Evolutionary conservation across 1,140 invertebrate genomes (phyloP).

Genomic region (Trichoplusia ni): DNA sequence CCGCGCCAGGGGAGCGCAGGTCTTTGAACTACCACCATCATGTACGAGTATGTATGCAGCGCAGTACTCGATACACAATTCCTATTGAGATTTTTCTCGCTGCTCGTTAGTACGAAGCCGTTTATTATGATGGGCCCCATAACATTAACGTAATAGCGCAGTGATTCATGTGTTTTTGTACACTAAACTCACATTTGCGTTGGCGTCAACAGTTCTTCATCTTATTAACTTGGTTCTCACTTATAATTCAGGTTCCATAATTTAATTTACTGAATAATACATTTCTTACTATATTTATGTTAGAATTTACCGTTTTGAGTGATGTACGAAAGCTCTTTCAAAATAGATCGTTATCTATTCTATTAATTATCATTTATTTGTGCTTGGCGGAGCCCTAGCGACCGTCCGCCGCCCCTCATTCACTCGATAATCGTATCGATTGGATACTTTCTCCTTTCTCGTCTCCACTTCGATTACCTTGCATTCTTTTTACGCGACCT

Average conservation of each 20-base stretch:
- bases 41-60: conserved; percentile 3
- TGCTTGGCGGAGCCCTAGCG: conserved; percentile 35
- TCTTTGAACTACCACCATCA: conserved; percentile 45
- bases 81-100: conserved; percentile 26
- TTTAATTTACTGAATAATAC: neutral
- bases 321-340: conserved; percentile 30
- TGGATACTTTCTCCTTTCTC: conserved; percentile 47
- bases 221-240: neutral
- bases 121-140: conserved; percentile 15
- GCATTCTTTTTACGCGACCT: conserved; percentile 26
- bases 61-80: conserved; percentile 6
- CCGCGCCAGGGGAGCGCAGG: conserved; percentile 42
- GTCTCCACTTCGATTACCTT: conserved; percentile 26
- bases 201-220: neutral
- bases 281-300: too few relatives aligned
- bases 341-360: conserved; percentile 35
- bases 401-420: conserved; percentile 43
- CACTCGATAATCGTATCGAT: conserved; percentile 53
- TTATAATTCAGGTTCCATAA: neutral
- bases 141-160: conserved; percentile 10
- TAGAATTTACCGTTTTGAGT: too few relatives aligned
- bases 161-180: conserved; percentile 3
- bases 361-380: too few relatives aligned
- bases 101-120: conserved; percentile 16
- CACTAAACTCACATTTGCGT: neutral